These are phyloP conservation scores for Oppia nitens DNA, from an alignment of 1,140 invertebrate genomes.

Conservation along the genomic window DNA sequence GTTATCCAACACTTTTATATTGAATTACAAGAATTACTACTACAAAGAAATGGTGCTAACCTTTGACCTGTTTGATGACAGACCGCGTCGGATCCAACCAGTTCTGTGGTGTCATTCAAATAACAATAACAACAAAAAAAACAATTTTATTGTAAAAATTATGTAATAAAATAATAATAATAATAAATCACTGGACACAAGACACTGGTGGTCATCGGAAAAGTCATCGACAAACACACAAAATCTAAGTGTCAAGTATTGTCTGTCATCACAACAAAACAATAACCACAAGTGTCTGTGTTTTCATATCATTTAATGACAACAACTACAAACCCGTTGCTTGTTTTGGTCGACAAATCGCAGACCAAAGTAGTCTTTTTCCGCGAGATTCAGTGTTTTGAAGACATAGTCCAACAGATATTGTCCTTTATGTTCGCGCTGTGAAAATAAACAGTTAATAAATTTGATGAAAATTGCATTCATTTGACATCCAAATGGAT, in stretches of 20 bases:
- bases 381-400: conserved; percentile 75
- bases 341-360: conserved; percentile 79
- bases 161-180: background rate
- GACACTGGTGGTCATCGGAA: no score
- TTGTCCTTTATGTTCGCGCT: conserved; percentile 84
- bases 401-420: conserved; percentile 84
- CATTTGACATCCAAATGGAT: background rate
- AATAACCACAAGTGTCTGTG: no score
- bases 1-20: background rate
- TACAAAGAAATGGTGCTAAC: conserved; percentile 30
- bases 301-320: no score
- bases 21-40: conserved; percentile 10
- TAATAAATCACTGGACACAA: conserved; percentile 1
- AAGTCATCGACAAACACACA: no score
- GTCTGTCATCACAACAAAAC: no score
- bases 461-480: conserved; percentile 4
- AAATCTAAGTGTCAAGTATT: no score
- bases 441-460: conserved; percentile 18
- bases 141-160: background rate
- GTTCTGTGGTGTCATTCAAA: conserved; percentile 57
- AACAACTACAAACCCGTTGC: conserved; percentile 53
- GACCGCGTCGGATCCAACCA: conserved; percentile 88
- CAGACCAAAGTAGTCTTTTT: conserved; percentile 93
- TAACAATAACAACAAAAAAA: background rate
- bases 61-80: conserved; percentile 86